These are phyloP conservation scores for Numenius arquata DNA, from an alignment of 2,113 vertebrate genomes.

Conservation along the genomic window DNA sequence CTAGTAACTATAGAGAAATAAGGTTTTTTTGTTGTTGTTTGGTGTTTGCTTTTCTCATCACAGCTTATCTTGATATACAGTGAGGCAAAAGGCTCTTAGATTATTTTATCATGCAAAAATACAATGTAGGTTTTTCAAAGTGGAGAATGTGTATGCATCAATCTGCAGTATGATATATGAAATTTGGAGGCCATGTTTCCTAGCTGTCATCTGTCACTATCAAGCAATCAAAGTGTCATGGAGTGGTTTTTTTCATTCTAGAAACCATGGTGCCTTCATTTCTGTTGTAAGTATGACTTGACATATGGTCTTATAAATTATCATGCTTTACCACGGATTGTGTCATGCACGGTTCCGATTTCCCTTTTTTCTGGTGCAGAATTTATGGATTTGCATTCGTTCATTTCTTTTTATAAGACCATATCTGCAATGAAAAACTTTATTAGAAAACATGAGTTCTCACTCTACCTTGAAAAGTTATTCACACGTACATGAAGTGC, in stretches of 20 bases:
- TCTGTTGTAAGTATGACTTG: not conserved
- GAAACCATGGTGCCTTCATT: not conserved
- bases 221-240: not conserved
- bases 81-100: not conserved
- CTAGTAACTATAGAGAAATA: not conserved
- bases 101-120: not conserved
- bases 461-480: not conserved
- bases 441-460: not conserved
- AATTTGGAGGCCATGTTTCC: not conserved
- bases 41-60: not conserved
- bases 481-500: fast-evolving
- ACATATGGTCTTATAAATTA: constrained; percentile 1
- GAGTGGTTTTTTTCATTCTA: not conserved
- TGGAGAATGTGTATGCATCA: not conserved
- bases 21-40: not conserved
- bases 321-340: not conserved
- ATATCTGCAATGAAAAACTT: not conserved
- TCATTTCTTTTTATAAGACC: not conserved
- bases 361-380: not conserved
- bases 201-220: not conserved
- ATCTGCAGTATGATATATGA: not conserved
- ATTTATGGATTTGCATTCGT: not conserved
- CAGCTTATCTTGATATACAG: not conserved
- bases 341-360: not conserved
- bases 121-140: not conserved